Base-by-base conservation (phyloP, 2,888 invertebrate species). In the Drosophila hawaiiensis region DNA sequence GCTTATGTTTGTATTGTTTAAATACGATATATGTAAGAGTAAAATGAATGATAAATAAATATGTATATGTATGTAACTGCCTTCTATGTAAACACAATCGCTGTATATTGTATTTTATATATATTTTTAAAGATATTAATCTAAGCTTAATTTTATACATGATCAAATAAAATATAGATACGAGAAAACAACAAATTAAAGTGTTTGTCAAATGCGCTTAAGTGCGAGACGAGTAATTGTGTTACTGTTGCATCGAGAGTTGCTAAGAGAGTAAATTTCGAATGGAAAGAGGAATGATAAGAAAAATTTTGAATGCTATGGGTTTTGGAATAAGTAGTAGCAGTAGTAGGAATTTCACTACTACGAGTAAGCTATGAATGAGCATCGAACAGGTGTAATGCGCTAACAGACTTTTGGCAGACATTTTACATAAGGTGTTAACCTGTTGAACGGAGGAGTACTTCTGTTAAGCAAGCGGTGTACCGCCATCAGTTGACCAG, bases 51-150 rank as follows among this genome's bases (percentile, higher is more conserved):
- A 67, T 50, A 58, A 55, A 33, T 50, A 58, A 53, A 33, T 68
- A 62, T 56, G 53, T 64, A 50, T 58, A 47, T 76, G 60, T 66
- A 25, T 73, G 66, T 67, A 70, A 65, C 68, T 76, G 76, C 76
- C 66, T 69, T 52, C 52, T 58, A 64, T 60, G 35, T 73, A 61
- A 76, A 65, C 76, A 50, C 64, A 81, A 76, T 68, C 68, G 67
- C 76, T 87, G 83, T 82, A 77, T 70, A 84, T 84, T 84, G 43
- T 84, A 85, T 68, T 80, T 78, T 73, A 79, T 74, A 67, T 49
- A 70, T 71, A 76, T 56, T 65, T 59, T 63, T 68, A 76, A 62
- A 67, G 19, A 55, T 33, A 33, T 19, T 19, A 76, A 7, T 53
- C 67, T 84, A 88, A 85, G 84, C 47, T 39, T 85, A 79, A 76